Evolutionary conservation across 1,140 invertebrate genomes (phyloP).

Genomic region (Brachionus calyciflorus): DNA sequence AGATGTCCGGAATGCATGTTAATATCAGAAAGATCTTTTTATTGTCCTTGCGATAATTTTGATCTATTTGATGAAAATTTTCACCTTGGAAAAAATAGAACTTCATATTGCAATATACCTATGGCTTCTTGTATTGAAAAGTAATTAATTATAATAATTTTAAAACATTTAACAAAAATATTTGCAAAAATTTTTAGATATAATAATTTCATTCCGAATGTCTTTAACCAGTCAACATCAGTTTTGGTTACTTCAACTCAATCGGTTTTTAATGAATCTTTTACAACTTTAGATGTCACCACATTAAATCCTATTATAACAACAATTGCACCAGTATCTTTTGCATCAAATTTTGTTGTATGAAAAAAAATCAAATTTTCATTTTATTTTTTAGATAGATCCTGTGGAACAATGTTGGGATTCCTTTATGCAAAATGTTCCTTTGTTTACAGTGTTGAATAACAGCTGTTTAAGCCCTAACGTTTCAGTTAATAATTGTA

Average conservation of each 20-base stretch:
- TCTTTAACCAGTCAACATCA: no score
- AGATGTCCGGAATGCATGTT: conserved; percentile 34
- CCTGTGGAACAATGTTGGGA: not conserved
- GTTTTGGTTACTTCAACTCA: no score
- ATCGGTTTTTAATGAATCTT: no score
- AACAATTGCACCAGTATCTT: not conserved
- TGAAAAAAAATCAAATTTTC: not conserved
- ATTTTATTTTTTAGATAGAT: not conserved
- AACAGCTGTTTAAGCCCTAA: not conserved
- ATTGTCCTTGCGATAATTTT: conserved; percentile 44
- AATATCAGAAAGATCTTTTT: conserved; percentile 22
- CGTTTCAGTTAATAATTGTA: not conserved
- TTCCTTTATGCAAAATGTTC: not conserved
- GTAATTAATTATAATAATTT: not conserved
- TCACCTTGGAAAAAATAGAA: not conserved
- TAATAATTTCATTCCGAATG: no score
- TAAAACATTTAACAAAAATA: not conserved
- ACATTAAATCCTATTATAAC: not conserved
- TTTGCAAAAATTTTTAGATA: not conserved
- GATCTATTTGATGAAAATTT: conserved; percentile 4
- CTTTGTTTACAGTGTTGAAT: not conserved
- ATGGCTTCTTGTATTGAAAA: conserved; percentile 33
- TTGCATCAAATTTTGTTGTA: not conserved
- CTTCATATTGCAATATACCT: not conserved
- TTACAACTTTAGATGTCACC: not conserved